Evolutionary conservation across 2,888 invertebrate genomes (phyloP).

Genomic region (Clunio marinus): DNA sequence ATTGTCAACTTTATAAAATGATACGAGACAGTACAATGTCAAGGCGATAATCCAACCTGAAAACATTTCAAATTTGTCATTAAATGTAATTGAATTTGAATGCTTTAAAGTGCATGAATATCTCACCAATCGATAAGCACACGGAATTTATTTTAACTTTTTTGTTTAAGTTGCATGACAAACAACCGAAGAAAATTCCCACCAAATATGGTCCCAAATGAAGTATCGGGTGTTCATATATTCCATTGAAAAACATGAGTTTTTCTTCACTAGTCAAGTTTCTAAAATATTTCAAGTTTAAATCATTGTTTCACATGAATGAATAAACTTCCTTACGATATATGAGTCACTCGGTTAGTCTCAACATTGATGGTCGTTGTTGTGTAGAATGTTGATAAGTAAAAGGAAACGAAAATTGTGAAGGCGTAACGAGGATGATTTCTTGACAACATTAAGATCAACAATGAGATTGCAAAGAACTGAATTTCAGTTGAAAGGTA

Average conservation of each 20-base stretch:
- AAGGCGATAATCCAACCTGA: neutral
- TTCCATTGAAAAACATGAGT: conserved; percentile 59
- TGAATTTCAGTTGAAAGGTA: conserved; percentile 72
- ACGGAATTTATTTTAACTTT: conserved; percentile 43
- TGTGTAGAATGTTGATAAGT: conserved; percentile 53
- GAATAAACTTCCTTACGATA: neutral
- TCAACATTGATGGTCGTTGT: conserved; percentile 47
- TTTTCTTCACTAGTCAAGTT: conserved; percentile 54
- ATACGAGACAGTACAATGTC: conserved; percentile 42
- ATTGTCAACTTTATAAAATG: conserved; percentile 40
- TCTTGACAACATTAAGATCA: conserved; percentile 60
- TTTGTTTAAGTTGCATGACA: conserved; percentile 62
- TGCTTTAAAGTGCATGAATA: no score
- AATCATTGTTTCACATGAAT: conserved; percentile 28
- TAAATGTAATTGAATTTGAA: no score
- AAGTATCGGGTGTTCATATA: conserved; percentile 71
- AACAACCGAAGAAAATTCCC: conserved; percentile 70
- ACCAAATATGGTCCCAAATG: conserved; percentile 68
- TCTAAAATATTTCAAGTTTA: conserved; percentile 14
- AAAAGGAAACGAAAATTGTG: conserved; percentile 47
- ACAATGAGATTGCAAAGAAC: conserved; percentile 65
- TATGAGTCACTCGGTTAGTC: conserved; percentile 1
- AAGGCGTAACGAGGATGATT: conserved; percentile 47
- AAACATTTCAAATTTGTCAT: no score
- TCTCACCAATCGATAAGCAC: conserved; percentile 44